These are phyloP conservation scores for Sphaeridia pumilis DNA, from an alignment of 2,888 invertebrate species.

Conservation along the genomic window DNA sequence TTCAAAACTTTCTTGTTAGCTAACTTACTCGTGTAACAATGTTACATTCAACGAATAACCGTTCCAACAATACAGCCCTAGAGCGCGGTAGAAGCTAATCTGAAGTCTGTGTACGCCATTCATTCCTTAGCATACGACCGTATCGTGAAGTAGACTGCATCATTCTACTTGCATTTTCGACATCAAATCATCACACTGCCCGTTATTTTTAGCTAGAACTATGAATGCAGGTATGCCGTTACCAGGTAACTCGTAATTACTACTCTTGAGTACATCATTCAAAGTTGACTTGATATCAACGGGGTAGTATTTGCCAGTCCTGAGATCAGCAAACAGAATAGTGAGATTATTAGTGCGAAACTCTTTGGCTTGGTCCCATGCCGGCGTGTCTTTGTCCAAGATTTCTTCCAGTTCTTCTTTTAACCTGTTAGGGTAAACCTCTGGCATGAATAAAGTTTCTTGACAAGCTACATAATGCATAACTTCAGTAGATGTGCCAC, in stretches of 20 bases:
- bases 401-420: slow-evolving; percentile 51
- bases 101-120: no score
- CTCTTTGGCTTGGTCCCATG: slow-evolving; percentile 57
- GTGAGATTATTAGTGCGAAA: slow-evolving; percentile 52
- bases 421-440: slow-evolving; percentile 43
- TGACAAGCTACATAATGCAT: slow-evolving; percentile 8
- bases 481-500: slow-evolving; percentile 35
- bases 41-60: no score
- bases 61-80: no score
- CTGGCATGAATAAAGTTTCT: slow-evolving; percentile 10
- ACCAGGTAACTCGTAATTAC: slow-evolving; percentile 42
- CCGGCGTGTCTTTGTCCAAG: slow-evolving; percentile 52
- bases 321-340: slow-evolving; percentile 61
- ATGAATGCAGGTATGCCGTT: slow-evolving; percentile 30
- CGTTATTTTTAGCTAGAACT: slow-evolving; percentile 22
- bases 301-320: slow-evolving; percentile 49
- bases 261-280: slow-evolving; percentile 48
- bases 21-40: no score
- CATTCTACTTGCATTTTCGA: slow-evolving; percentile 6
- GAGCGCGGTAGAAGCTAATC: no score
- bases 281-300: slow-evolving; percentile 49
- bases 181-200: slow-evolving; percentile 16
- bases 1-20: no score
- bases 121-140: no score
- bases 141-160: no score